These are phyloP conservation scores for Pardalotus punctatus DNA, from an alignment of 2,113 vertebrate genomes.

Conservation along the genomic window DNA sequence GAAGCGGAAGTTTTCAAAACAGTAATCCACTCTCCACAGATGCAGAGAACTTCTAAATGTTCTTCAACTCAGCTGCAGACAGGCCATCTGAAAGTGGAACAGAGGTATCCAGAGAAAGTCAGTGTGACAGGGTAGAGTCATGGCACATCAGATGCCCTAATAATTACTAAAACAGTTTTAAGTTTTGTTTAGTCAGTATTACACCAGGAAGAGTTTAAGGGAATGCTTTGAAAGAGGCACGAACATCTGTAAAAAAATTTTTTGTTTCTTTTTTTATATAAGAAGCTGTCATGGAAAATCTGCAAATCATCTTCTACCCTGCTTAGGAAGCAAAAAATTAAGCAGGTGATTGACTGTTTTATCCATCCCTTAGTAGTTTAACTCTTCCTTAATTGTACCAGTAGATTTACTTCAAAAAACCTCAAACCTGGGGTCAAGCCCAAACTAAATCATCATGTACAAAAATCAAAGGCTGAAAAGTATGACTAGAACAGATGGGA, in stretches of 20 bases:
- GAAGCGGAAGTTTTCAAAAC: not conserved
- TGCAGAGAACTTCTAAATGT: not conserved
- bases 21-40: not conserved
- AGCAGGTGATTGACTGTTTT: conserved; percentile 38
- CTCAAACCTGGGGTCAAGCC: not conserved
- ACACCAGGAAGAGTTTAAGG: not conserved
- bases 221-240: not conserved
- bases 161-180: not conserved
- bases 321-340: not conserved
- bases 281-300: not conserved
- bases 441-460: conserved; percentile 4
- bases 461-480: conserved; percentile 19
- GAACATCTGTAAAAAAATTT: not conserved
- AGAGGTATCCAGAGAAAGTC: not conserved
- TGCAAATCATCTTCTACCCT: not conserved
- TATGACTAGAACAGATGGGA: conserved; percentile 38
- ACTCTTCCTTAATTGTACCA: conserved; percentile 38
- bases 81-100: not conserved
- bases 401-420: conserved; percentile 1
- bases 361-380: not conserved
- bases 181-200: not conserved
- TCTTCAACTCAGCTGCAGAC: not conserved
- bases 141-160: not conserved
- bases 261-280: not conserved
- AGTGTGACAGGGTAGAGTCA: not conserved